phyloP scores from a whole-genome alignment of 2,113 vertebrate genomes.

The Callochromis pleurospilus region DNA sequence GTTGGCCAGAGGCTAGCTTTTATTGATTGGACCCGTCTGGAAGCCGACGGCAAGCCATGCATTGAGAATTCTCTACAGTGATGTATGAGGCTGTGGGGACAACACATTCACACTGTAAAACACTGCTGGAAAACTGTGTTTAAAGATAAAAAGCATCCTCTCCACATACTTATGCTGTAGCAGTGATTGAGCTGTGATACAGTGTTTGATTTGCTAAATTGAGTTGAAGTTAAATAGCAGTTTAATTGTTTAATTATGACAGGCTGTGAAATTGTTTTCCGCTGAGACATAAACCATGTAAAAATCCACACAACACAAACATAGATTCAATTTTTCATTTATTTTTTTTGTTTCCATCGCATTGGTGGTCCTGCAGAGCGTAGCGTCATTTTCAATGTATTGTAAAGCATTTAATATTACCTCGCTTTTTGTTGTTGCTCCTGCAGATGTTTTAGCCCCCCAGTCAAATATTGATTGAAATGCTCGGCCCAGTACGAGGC shows the following conservation, averaged over 20 bases:
- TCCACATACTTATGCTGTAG: neutral
- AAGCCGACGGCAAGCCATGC: neutral
- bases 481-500: constrained; percentile 27
- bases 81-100: neutral
- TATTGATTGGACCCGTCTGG: constrained; percentile 28
- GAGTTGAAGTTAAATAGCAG: neutral
- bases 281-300: neutral
- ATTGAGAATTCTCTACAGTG: neutral
- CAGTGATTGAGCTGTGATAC: neutral
- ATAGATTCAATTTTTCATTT: neutral
- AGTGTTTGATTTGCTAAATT: neutral
- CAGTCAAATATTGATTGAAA: constrained; percentile 59
- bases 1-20: constrained; percentile 18
- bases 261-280: neutral
- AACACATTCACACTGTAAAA: neutral
- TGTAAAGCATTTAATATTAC: constrained; percentile 26
- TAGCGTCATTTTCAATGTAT: neutral
- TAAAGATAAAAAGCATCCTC: neutral
- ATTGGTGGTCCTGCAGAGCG: neutral
- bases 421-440: neutral
- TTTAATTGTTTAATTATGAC: neutral
- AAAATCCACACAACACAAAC: neutral
- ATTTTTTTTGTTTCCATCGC: neutral
- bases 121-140: neutral
- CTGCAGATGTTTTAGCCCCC: constrained; percentile 37